A percentile compares a stretch with the other conserved stretches of the same genome.
phyloP scores from a whole-genome alignment of 2,888 invertebrate species.

The Elgonia sp. region DNA sequence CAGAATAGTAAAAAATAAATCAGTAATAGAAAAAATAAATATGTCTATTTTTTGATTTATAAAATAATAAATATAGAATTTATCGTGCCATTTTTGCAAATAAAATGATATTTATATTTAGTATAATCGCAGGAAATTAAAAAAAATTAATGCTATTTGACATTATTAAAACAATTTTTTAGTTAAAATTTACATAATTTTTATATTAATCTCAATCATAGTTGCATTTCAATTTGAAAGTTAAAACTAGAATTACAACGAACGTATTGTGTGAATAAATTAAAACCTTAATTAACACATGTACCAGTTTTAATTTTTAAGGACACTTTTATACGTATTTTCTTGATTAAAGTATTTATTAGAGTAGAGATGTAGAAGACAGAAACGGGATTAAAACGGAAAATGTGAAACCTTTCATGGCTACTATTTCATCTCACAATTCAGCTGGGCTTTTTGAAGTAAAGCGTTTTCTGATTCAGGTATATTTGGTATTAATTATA shows the following conservation, averaged over 20 bases:
- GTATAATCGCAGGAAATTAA: too few relatives aligned
- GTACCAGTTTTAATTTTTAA: slow-evolving; percentile 31
- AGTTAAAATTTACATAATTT: too few relatives aligned
- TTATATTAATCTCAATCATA: too few relatives aligned
- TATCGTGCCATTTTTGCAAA: too few relatives aligned
- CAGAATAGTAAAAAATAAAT: too few relatives aligned
- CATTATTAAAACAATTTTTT: too few relatives aligned
- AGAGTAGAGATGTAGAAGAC: slow-evolving; percentile 30
- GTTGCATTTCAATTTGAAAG: not conserved
- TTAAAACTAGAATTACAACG: not conserved
- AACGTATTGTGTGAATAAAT: too few relatives aligned
- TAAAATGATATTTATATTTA: too few relatives aligned
- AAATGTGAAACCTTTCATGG: slow-evolving; percentile 31
- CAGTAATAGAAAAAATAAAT: too few relatives aligned
- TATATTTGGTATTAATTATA: slow-evolving; percentile 41
- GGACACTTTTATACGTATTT: slow-evolving; percentile 24
- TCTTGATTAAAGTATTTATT: slow-evolving; percentile 52
- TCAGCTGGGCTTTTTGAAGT: not conserved
- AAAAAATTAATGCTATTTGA: too few relatives aligned
- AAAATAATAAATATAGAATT: too few relatives aligned
- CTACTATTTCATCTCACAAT: slow-evolving; percentile 25
- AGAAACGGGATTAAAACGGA: slow-evolving; percentile 29
- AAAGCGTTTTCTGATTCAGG: slow-evolving; percentile 44
- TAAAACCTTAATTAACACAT: slow-evolving; percentile 38
- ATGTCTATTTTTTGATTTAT: too few relatives aligned